phyloP scores from a whole-genome alignment of 2,888 invertebrate genomes.

The Octodonta nipae region DNA sequence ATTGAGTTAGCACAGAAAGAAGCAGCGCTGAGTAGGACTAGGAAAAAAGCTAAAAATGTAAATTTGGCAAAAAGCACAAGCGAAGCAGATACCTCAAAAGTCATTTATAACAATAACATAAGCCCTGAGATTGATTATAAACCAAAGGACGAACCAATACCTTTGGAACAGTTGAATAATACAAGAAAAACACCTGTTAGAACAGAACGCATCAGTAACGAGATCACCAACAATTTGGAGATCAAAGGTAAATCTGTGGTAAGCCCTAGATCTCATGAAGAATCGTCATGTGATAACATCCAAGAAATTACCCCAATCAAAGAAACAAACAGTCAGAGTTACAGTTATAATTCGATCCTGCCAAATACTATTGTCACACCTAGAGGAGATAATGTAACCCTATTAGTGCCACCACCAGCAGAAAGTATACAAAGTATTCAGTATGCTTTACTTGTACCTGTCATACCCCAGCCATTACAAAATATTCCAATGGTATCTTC shows the following conservation, averaged over 20 bases:
- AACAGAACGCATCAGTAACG: conserved; percentile 10
- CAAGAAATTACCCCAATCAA: conserved; percentile 4
- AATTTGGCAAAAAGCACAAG: conserved; percentile 21
- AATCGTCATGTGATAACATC: no score
- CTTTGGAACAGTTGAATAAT: conserved; percentile 17
- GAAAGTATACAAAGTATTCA: conserved; percentile 41
- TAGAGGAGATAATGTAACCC: conserved; percentile 28
- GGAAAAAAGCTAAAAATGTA: conserved; percentile 14
- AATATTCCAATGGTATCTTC: no score
- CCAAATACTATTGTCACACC: conserved; percentile 12
- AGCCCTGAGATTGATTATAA: conserved; percentile 7
- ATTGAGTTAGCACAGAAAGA: conserved; percentile 53
- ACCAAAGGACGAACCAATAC: conserved; percentile 6
- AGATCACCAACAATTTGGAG: conserved; percentile 18
- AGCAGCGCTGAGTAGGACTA: conserved; percentile 44
- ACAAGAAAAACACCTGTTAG: conserved; percentile 6
- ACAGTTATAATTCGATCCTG: no score
- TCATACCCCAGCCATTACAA: conserved; percentile 18
- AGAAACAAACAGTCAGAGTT: conserved; percentile 5
- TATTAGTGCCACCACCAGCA: conserved; percentile 34
- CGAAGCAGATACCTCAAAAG: conserved; percentile 24
- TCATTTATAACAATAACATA: no score
- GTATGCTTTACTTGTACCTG: conserved; percentile 46
- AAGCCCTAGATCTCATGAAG: conserved; percentile 14
- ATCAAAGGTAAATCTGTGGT: conserved; percentile 12